These are phyloP conservation scores for Budorcas taxicolor DNA, from an alignment of 2,113 vertebrate genomes.

Conservation along the genomic window DNA sequence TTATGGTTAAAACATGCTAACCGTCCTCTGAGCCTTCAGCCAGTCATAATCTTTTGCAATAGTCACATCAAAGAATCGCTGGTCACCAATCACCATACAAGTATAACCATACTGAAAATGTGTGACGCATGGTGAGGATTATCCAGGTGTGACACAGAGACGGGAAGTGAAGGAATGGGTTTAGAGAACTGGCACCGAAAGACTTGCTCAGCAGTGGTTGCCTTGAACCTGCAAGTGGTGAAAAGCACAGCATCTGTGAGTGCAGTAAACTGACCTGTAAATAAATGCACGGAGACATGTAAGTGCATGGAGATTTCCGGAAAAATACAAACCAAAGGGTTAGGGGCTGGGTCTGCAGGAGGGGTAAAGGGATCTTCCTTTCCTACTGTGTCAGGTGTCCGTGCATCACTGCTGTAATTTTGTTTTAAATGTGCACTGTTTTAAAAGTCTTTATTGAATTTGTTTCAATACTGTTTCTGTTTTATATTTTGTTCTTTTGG, in stretches of 20 bases:
- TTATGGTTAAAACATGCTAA: background rate
- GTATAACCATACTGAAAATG: background rate
- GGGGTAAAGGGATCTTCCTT: background rate
- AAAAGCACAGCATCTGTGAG: background rate
- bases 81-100: background rate
- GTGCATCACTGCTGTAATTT: background rate
- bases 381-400: background rate
- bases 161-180: background rate
- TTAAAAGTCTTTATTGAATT: background rate
- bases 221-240: background rate
- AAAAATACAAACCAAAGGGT: background rate
- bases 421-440: background rate
- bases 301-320: background rate
- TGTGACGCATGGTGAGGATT: background rate
- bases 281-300: rapidly evolving
- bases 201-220: background rate
- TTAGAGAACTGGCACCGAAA: background rate
- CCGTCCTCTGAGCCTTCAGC: no score
- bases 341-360: background rate
- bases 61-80: background rate
- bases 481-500: background rate
- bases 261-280: background rate
- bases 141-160: background rate
- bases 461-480: background rate
- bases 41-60: background rate